Base-by-base conservation (phyloP, 2,888 invertebrate species). In the Tethea ocularis region DNA sequence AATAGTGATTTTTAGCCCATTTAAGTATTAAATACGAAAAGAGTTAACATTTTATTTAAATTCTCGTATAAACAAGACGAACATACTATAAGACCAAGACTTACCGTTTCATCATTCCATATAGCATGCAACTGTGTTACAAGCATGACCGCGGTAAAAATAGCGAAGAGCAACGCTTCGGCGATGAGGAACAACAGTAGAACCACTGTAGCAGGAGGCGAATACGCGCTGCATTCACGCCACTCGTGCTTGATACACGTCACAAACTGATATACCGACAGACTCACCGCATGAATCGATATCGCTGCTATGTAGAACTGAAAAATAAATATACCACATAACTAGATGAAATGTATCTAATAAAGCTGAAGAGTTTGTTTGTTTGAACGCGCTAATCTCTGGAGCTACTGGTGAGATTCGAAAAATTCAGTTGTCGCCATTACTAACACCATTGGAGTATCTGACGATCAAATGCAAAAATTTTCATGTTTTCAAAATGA, bases 281-380 rank as follows among this genome's bases (percentile, higher is more conserved):
- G 93, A 77, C 98, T 96, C 72, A 99, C 94, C 15, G 99, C 97
- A 93, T 99, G 99, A 68, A 97, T 91, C 54, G 99, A 99, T 88
- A 99, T 97, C 58, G 97, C 95, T n/a, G 99, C 99, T 78, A 99
- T 99, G 90, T 99, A 99, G 87, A 99, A 96, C 99, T 99, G 94
- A 57, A 95, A 80, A 54, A n/a, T 20, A 46, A 10, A 6, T 52
- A 20, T 26, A 26, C n/a, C n/a, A n/a, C n/a, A n/a, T n/a, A n/a
- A n/a, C n/a, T n/a, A n/a, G n/a, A n/a, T n/a, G n/a, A n/a, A n/a
- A n/a, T n/a, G n/a, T n/a, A n/a, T n/a, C n/a, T n/a, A n/a, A n/a
- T n/a, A n/a, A n/a, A n/a, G n/a, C n/a, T n/a, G n/a, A n/a, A n/a
- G n/a, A n/a, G n/a, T n/a, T n/a, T n/a, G n/a, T n/a, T n/a, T n/a